phyloP scores from a whole-genome alignment of 1,140 invertebrate species.

The Cotesia typhae region DNA sequence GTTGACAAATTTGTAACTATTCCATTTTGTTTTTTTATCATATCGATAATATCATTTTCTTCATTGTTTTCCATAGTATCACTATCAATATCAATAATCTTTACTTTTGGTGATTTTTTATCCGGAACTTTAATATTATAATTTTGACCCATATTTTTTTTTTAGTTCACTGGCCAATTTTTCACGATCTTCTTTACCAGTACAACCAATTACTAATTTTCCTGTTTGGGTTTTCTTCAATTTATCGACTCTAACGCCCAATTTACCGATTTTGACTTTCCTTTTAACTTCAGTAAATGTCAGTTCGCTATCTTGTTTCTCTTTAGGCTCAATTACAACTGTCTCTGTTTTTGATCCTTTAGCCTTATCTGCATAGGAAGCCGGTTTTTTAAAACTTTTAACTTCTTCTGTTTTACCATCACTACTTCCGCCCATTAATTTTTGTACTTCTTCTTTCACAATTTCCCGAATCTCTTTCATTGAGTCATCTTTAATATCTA shows the following conservation, averaged over 20 bases:
- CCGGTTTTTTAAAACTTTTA: no score
- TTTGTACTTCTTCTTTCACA: neutral
- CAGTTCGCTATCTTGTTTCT: neutral
- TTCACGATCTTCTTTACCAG: slow-evolving; percentile 7
- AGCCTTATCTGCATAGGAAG: no score
- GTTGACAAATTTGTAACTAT: neutral
- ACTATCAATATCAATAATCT: slow-evolving; percentile 21
- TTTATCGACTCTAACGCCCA: slow-evolving; percentile 17
- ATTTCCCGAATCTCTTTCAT: neutral
- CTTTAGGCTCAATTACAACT: neutral
- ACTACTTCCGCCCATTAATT: neutral
- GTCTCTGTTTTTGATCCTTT: neutral
- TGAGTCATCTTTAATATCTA: neutral
- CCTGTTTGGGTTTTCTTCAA: slow-evolving; percentile 23
- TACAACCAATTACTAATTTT: slow-evolving; percentile 21
- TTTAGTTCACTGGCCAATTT: neutral
- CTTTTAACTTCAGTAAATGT: slow-evolving; percentile 9
- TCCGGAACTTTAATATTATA: slow-evolving; percentile 15
- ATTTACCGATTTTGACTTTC: slow-evolving; percentile 4
- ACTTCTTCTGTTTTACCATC: no score
- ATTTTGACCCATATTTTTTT: slow-evolving; percentile 24
- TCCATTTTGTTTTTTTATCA: slow-evolving; percentile 23
- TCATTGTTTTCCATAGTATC: neutral
- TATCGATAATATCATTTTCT: slow-evolving; percentile 23
- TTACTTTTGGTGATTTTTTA: slow-evolving; percentile 28